These are phyloP conservation scores for Neopipo cinnamomea DNA, from an alignment of 2,113 vertebrate species.

Conservation along the genomic window DNA sequence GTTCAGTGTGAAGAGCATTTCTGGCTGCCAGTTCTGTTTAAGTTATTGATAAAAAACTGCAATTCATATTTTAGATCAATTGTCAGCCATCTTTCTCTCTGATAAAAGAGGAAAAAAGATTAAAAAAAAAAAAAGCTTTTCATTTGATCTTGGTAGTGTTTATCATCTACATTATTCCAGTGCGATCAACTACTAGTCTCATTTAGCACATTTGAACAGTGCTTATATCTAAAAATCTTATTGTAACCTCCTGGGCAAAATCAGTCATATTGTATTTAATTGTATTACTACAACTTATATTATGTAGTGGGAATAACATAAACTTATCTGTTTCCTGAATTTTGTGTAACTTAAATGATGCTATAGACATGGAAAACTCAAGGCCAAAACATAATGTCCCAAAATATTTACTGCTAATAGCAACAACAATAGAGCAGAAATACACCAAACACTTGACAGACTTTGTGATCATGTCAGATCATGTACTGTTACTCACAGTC, in stretches of 20 bases:
- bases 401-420: background rate
- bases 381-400: background rate
- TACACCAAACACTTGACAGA: background rate
- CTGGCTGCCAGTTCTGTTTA: background rate
- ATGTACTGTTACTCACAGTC: background rate
- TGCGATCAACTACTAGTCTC: background rate
- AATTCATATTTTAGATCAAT: fast-evolving
- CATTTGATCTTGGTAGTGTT: background rate
- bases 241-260: background rate
- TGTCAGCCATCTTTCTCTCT: background rate
- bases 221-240: background rate
- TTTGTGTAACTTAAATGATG: background rate
- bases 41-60: background rate
- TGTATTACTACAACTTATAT: background rate
- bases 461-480: background rate
- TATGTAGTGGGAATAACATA: background rate
- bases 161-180: background rate
- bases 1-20: background rate
- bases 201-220: background rate
- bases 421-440: background rate
- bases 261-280: background rate
- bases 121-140: background rate
- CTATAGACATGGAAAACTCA: background rate
- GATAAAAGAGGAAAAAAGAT: background rate
- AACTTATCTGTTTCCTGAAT: background rate